Evolutionary conservation across 2,797 vertebrate species (phyloP).

Genomic region (Gorsachius magnificus): DNA sequence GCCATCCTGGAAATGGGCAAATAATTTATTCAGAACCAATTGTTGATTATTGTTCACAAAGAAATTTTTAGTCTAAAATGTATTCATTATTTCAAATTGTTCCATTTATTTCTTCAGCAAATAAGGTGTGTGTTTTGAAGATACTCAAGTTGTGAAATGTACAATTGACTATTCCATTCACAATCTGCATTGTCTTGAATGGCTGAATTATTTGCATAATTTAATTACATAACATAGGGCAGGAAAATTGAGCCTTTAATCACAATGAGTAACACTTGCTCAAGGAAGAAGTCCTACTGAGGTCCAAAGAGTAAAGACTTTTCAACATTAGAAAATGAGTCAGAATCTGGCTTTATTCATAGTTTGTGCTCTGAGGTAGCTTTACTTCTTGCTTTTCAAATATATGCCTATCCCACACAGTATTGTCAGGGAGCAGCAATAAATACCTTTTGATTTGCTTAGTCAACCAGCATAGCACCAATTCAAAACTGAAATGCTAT

Average conservation of each 20-base stretch:
- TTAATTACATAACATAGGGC: constrained; percentile 23
- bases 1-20: not conserved
- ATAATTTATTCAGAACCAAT: constrained; percentile 17
- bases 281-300: constrained; percentile 36
- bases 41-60: constrained; percentile 3
- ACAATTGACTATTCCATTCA: not conserved
- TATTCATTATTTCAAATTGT: constrained; percentile 12
- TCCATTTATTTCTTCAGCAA: constrained; percentile 18
- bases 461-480: not conserved
- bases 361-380: not conserved
- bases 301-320: not conserved
- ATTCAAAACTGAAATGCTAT: not conserved
- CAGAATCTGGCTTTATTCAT: not conserved
- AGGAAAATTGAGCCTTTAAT: constrained; percentile 43
- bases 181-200: constrained; percentile 7
- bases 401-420: not conserved
- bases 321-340: constrained; percentile 11
- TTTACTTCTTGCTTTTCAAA: constrained; percentile 14
- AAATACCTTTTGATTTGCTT: not conserved
- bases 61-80: not conserved
- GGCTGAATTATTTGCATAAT: constrained; percentile 45
- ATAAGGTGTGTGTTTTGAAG: not conserved
- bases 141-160: not conserved
- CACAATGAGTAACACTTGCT: constrained; percentile 27
- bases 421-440: not conserved